Evolutionary conservation across 1,140 invertebrate genomes (phyloP).

Genomic region (Eumaeus atala): DNA sequence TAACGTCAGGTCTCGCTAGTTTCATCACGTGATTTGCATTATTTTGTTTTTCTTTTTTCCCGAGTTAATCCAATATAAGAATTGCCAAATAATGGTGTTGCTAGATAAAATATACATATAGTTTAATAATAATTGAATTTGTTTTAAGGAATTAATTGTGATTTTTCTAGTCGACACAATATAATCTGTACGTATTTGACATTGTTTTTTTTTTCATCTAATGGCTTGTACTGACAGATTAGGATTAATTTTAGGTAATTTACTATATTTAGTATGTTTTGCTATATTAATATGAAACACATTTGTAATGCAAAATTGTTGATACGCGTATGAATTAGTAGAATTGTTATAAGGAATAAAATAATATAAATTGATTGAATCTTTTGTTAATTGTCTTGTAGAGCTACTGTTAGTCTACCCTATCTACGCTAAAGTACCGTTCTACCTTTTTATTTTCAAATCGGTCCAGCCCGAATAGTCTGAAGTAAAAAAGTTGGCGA

Average conservation of each 20-base stretch:
- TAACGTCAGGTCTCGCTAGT: too few species aligned
- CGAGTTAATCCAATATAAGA: background rate
- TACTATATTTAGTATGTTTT: slow-evolving; percentile 33
- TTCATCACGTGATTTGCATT: too few species aligned
- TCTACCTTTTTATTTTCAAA: background rate
- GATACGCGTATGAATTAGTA: slow-evolving; percentile 37
- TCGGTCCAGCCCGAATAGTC: too few species aligned
- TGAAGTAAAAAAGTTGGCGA: too few species aligned
- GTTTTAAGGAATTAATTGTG: slow-evolving; percentile 17
- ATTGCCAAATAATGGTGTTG: background rate
- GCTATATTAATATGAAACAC: slow-evolving; percentile 31
- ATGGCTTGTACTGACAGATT: slow-evolving; percentile 1
- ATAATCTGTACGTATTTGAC: slow-evolving; percentile 11
- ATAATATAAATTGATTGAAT: slow-evolving; percentile 24
- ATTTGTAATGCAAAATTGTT: slow-evolving; percentile 40
- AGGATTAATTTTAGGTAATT: slow-evolving; percentile 26
- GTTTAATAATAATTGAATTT: slow-evolving; percentile 1
- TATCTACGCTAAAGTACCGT: too few species aligned
- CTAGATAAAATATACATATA: background rate
- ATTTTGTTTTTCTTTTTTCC: background rate
- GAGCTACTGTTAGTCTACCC: too few species aligned
- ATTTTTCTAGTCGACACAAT: slow-evolving; percentile 16
- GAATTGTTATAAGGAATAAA: slow-evolving; percentile 45
- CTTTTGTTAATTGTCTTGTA: slow-evolving; percentile 11
- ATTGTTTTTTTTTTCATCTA: background rate